A percentile compares a stretch with the other conserved stretches of the same genome.
phyloP scores from a whole-genome alignment of 2,797 vertebrate species.

The Atherinosoma microstoma region DNA sequence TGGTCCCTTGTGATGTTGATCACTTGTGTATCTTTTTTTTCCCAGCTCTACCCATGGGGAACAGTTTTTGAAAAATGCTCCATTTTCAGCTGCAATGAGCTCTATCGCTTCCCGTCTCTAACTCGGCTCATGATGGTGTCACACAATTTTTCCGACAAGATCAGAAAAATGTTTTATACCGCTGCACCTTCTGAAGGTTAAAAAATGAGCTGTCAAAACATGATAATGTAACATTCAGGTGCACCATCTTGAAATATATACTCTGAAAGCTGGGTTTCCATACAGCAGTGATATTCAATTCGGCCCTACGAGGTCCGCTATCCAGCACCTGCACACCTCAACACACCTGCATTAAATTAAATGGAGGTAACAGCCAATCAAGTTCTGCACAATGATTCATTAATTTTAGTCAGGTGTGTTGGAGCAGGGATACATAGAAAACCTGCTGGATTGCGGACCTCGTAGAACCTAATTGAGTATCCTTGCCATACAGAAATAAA shows the following conservation, averaged over 20 bases:
- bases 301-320: no score
- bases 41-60: background rate
- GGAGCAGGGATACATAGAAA: no score
- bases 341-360: no score
- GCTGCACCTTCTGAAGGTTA: background rate
- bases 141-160: conserved; percentile 19
- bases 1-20: background rate
- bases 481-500: background rate
- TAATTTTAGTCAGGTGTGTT: no score
- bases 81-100: background rate
- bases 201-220: conserved; percentile 16
- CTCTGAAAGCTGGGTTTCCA: background rate
- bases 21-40: background rate
- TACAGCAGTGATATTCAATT: no score
- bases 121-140: background rate
- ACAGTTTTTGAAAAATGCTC: no score
- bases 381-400: no score
- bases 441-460: no score
- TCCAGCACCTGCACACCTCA: no score
- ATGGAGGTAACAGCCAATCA: no score
- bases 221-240: background rate
- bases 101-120: background rate
- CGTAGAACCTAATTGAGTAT: no score
- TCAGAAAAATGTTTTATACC: conserved; percentile 4
- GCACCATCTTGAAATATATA: background rate